Base-by-base conservation (phyloP, 2,888 invertebrate genomes). In the Phyto melanocephala region DNA sequence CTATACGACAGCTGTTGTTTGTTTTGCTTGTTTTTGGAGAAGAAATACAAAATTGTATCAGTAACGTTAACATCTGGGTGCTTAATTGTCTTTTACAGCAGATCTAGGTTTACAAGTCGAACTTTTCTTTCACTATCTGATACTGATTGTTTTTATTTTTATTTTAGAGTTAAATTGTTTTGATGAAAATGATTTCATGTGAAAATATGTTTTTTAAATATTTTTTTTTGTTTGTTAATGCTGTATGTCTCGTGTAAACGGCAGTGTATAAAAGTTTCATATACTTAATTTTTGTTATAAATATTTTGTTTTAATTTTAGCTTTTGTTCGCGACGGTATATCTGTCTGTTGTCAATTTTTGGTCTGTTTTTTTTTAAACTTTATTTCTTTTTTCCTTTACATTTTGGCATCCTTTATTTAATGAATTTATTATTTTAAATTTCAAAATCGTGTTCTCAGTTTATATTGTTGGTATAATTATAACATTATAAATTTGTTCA, bases 191-290 rank as follows among this genome's bases (percentile, higher is more conserved):
- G n/a, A 47, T 2, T 47, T 17, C 1, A 33, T 33, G 10, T 47
- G 20, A 47, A 15, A 42, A 3, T 13, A 15, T 6, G 4, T 24
- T 7, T 45, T 70, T 4, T 56, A 40, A 22, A 52, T 68, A 11
- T n/a, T 47, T 22, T 35, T 33, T n/a, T 71, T 40, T 24, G 37
- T 37, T 28, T 54, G n/a, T 40, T 22, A 17, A 52, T 47, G 54
- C 35, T 50, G 42, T 60, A 67, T 80, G 60, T 79, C 50, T 72
- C 35, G 67, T 80, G 72, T 74, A 71, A 80, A 80, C 76, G 83
- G 83, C 83, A 83, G 83, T 83, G 83, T 83, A 78, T 42, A 74
- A 56, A 76, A 70, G 47, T 63, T 71, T 75, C n/a, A 24, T 33
- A 20, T 60, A 22, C 40, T 76, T 58, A 50, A n/a, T 47, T 68